Evolutionary conservation across 1,140 invertebrate species (phyloP).

Genomic region (Drosophila orena): DNA sequence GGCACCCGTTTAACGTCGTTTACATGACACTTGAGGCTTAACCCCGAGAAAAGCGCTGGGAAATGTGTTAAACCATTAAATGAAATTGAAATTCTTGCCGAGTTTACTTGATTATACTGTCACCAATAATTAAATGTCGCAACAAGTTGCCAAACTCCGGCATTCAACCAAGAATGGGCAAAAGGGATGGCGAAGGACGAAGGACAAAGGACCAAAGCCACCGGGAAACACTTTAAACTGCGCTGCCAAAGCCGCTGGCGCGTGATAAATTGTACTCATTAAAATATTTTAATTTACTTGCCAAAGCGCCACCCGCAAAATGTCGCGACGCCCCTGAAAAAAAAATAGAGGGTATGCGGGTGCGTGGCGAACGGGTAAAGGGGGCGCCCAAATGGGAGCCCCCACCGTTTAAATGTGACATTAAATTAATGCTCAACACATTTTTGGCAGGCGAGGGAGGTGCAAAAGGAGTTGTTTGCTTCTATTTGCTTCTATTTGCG

Average conservation of each 20-base stretch:
- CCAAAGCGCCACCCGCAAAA: conserved; percentile 54
- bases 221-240: conserved; percentile 41
- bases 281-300: conserved; percentile 84
- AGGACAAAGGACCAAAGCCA: conserved; percentile 20
- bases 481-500: conserved; percentile 34
- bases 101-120: conserved; percentile 83
- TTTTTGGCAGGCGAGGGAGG: conserved; percentile 37
- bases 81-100: conserved; percentile 83
- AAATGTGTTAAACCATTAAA: conserved; percentile 81
- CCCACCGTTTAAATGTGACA: conserved; percentile 53
- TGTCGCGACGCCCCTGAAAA: conserved; percentile 18
- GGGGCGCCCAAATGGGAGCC: neutral
- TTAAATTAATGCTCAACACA: conserved; percentile 73
- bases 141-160: conserved; percentile 69
- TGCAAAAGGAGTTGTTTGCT: conserved; percentile 31
- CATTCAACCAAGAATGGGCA: conserved; percentile 8
- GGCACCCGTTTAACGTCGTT: conserved; percentile 65
- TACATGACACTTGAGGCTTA: conserved; percentile 81
- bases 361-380: too few species aligned
- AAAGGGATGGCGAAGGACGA: conserved; percentile 9
- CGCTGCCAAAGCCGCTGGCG: conserved; percentile 42
- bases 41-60: conserved; percentile 38
- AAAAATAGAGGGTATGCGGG: too few species aligned
- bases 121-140: conserved; percentile 83
- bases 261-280: conserved; percentile 83